Conservation (phyloP, 2,113 vertebrate genomes). For the human (Homo sapiens) region DNA sequence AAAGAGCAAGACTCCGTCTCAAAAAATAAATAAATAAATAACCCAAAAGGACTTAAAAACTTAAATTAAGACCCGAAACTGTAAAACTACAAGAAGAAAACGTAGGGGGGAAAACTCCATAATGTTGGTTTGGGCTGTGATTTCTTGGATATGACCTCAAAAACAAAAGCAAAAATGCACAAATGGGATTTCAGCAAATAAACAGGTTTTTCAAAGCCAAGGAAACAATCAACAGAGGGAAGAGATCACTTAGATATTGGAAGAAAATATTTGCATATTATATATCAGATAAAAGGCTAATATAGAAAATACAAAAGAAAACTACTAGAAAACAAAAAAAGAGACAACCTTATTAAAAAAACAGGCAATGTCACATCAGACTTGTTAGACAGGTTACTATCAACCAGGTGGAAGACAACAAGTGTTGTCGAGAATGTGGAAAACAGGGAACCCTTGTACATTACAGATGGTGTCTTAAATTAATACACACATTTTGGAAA, state of each 20-base stretch:
- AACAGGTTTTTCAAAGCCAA: too few relatives aligned
- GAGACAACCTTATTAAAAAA: neutral
- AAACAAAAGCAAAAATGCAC: too few relatives aligned
- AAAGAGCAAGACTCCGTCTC: too few relatives aligned
- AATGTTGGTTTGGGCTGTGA: too few relatives aligned
- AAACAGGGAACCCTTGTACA: neutral
- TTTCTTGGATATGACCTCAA: too few relatives aligned
- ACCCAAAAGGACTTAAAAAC: too few relatives aligned
- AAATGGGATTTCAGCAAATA: too few relatives aligned
- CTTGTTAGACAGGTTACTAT: neutral
- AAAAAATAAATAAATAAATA: too few relatives aligned
- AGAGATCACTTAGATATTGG: neutral
- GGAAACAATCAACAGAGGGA: too few relatives aligned
- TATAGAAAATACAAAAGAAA: neutral
- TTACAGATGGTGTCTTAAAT: neutral
- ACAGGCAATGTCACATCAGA: neutral
- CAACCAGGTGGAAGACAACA: neutral
- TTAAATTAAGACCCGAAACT: too few relatives aligned
- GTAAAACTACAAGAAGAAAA: too few relatives aligned
- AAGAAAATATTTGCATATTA: neutral
- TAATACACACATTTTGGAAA: neutral
- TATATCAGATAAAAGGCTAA: neutral
- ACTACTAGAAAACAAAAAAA: neutral
- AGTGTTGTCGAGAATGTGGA: neutral
- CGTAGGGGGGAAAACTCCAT: too few relatives aligned